phyloP scores from a whole-genome alignment of 2,888 invertebrate species.

The Sturmia bella region DNA sequence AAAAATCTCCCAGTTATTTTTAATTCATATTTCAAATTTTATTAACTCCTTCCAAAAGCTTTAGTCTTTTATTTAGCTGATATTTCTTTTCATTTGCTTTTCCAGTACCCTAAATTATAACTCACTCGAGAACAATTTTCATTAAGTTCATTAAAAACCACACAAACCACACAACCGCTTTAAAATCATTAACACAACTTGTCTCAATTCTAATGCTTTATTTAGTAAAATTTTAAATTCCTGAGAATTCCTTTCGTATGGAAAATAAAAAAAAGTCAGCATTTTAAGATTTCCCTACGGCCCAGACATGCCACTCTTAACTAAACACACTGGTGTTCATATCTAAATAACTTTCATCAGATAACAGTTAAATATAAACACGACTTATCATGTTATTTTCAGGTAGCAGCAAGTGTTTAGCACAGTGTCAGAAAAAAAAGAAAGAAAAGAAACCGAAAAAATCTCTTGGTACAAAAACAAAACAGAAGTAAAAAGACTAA shows the following conservation, averaged over 20 bases:
- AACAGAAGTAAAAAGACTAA: background rate
- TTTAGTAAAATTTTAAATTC: conserved; percentile 10
- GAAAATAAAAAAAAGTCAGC: background rate
- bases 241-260: background rate
- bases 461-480: background rate
- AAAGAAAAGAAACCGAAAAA: conserved; percentile 17
- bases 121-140: background rate
- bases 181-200: background rate
- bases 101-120: too few species aligned
- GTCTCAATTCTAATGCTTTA: background rate
- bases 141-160: background rate
- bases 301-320: background rate
- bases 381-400: conserved; percentile 43
- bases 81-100: too few species aligned
- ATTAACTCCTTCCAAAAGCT: too few species aligned
- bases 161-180: conserved; percentile 11
- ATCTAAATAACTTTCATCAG: conserved; percentile 33
- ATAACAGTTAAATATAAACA: conserved; percentile 46
- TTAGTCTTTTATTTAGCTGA: too few species aligned
- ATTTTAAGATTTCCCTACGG: conserved; percentile 36
- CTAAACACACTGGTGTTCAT: background rate
- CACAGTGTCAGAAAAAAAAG: conserved; percentile 32
- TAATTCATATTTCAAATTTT: too few species aligned
- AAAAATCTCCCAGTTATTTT: too few species aligned
- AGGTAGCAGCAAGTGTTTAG: conserved; percentile 60